Conservation (phyloP, 2,888 invertebrate genomes). For the Philereme transversata region DNA sequence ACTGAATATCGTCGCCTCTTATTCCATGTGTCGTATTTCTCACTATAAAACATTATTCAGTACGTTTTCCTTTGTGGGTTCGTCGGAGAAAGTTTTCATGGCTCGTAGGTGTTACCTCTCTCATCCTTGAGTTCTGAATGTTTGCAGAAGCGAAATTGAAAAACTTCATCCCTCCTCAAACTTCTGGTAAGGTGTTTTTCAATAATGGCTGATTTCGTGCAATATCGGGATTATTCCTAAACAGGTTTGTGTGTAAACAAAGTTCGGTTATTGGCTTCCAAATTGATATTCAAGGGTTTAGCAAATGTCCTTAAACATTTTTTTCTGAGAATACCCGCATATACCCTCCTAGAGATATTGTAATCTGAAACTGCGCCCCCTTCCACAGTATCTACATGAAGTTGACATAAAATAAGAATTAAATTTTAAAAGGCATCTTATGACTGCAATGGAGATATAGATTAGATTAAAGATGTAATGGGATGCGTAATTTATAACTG, state of each 20-base stretch:
- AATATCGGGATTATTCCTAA: conserved; percentile 24
- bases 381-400: no score
- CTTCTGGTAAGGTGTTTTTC: conserved; percentile 33
- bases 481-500: no score
- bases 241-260: conserved; percentile 21
- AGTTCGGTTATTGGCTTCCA: conserved; percentile 20
- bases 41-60: conserved; percentile 2
- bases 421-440: no score
- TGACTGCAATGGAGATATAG: no score
- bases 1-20: no score
- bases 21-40: not conserved
- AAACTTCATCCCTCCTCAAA: conserved; percentile 41
- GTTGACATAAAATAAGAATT: no score
- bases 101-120: conserved; percentile 32
- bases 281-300: conserved; percentile 15
- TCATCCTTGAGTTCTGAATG: conserved; percentile 30
- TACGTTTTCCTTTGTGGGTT: conserved; percentile 1
- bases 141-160: conserved; percentile 38
- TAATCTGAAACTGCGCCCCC: no score
- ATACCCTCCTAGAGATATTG: no score
- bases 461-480: no score
- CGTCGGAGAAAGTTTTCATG: conserved; percentile 25
- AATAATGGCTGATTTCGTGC: conserved; percentile 26
- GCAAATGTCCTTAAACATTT: not conserved
- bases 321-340: no score